Percentiles rank a stretch among this genome's conserved stretches.
phyloP scores from a whole-genome alignment of 2,888 invertebrate species.

The Cryptus viduatorius region DNA sequence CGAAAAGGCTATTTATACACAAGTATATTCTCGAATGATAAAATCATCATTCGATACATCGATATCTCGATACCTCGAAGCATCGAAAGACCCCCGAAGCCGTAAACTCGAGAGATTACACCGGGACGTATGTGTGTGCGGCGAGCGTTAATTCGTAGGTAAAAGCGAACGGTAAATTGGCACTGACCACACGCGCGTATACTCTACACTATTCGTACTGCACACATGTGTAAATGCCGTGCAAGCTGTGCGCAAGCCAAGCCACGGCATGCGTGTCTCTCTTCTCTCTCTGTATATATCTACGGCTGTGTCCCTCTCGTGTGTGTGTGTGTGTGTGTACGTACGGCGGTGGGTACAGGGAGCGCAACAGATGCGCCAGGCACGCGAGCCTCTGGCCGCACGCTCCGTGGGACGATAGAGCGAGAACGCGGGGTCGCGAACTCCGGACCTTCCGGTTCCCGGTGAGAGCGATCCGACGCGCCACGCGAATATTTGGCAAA shows the following conservation, averaged over 20 bases:
- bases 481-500: constrained; percentile 79
- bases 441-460: constrained; percentile 79
- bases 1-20: too few relatives aligned
- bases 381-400: constrained; percentile 79
- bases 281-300: background rate
- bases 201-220: constrained; percentile 42
- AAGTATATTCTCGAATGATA: background rate
- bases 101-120: constrained; percentile 75
- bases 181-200: constrained; percentile 77
- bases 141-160: constrained; percentile 79
- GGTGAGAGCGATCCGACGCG: constrained; percentile 60
- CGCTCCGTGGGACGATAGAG: constrained; percentile 72
- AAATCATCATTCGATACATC: too few relatives aligned
- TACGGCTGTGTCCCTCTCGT: constrained; percentile 5
- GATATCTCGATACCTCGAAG: constrained; percentile 14
- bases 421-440: constrained; percentile 79
- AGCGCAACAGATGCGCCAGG: constrained; percentile 84
- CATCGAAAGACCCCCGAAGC: constrained; percentile 70
- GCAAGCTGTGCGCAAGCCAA: constrained; percentile 40
- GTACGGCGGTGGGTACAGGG: constrained; percentile 72
- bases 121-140: constrained; percentile 61
- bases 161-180: constrained; percentile 80
- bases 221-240: background rate
- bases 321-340: constrained; percentile 59
- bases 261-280: constrained; percentile 44